A percentile compares a stretch with the other conserved stretches of the same genome.
Conservation (phyloP, 2,888 invertebrate genomes). For the Leucophenga montana region DNA sequence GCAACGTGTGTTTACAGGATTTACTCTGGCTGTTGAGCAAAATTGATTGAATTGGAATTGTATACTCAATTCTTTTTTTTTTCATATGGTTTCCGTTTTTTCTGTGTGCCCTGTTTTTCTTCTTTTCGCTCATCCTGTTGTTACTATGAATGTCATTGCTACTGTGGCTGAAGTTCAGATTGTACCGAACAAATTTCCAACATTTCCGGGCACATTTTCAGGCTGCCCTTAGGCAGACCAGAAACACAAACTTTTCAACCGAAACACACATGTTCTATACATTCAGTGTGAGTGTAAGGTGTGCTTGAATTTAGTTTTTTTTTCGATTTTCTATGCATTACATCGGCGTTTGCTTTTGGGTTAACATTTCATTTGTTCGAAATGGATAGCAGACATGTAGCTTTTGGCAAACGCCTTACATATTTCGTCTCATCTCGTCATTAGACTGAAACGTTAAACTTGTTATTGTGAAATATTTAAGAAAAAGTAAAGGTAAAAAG, state of each 20-base stretch:
- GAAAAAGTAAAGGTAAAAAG: too few relatives aligned
- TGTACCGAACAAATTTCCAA: too few relatives aligned
- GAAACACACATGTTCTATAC: not conserved
- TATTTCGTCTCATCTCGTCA: too few relatives aligned
- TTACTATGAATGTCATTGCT: not conserved
- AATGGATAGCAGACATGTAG: not conserved
- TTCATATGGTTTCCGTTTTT: too few relatives aligned
- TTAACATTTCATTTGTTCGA: not conserved
- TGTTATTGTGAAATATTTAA: too few relatives aligned
- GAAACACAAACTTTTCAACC: not conserved
- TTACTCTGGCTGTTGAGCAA: not conserved
- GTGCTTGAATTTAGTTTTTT: not conserved
- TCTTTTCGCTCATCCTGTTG: not conserved
- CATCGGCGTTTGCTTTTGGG: not conserved
- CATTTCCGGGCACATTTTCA: too few relatives aligned
- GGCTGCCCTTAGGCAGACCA: not conserved
- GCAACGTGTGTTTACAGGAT: not conserved
- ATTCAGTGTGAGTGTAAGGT: not conserved
- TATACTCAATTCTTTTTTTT: not conserved
- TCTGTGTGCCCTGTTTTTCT: too few relatives aligned
- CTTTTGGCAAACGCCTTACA: too few relatives aligned
- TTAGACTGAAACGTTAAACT: not conserved
- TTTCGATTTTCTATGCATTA: not conserved
- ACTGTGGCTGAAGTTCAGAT: not conserved
- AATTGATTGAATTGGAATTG: constrained; percentile 8